phyloP scores from a whole-genome alignment of 2,797 vertebrate species.

The Myotis daubentonii region DNA sequence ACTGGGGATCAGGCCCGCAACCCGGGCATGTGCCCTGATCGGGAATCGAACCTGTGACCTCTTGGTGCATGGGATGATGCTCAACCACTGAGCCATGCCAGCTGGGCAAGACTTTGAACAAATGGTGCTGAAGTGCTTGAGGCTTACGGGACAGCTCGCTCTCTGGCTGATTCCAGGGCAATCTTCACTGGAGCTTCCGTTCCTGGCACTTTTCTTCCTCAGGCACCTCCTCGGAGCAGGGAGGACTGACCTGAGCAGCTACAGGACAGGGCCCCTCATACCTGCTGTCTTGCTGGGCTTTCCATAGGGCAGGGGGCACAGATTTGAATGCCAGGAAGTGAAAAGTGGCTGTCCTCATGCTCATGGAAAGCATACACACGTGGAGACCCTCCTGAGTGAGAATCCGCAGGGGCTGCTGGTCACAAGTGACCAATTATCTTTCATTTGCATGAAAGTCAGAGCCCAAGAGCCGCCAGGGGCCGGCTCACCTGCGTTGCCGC shows the following conservation, averaged over 20 bases:
- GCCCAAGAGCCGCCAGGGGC: neutral
- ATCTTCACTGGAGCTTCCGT: neutral
- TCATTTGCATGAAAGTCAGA: constrained; percentile 55
- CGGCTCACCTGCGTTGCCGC: neutral
- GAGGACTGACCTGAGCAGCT: neutral
- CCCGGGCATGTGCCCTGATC: no score
- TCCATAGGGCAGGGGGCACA: neutral
- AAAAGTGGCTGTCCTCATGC: neutral
- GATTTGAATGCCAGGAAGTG: neutral
- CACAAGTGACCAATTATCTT: constrained; percentile 42
- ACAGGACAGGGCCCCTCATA: neutral
- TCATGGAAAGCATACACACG: neutral
- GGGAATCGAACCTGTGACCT: no score
- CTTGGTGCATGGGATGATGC: no score
- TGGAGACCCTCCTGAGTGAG: neutral
- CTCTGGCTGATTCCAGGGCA: neutral
- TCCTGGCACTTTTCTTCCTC: neutral
- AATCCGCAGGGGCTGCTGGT: neutral
- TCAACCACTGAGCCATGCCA: no score
- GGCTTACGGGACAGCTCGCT: neutral
- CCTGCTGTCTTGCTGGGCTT: neutral
- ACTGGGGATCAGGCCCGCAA: no score
- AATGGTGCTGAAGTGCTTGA: no score
- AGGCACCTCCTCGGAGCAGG: neutral
- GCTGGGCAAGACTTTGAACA: neutral